phyloP scores from a whole-genome alignment of 2,113 vertebrate species.

The Chiloscyllium plagiosum region DNA sequence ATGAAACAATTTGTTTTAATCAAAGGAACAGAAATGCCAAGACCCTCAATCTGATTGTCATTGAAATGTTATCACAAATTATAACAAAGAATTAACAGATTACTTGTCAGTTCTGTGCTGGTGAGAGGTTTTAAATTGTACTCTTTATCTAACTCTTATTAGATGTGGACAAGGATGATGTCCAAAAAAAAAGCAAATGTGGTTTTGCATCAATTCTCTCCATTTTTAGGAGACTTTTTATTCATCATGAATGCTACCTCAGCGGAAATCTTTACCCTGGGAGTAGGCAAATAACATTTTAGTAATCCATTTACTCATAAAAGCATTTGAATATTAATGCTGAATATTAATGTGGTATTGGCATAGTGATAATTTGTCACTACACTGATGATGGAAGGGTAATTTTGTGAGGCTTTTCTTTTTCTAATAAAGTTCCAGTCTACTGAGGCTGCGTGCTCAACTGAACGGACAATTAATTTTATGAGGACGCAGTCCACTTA shows the following conservation, averaged over 20 bases:
- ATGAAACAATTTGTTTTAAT: neutral
- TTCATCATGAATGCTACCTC: neutral
- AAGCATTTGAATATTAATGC: neutral
- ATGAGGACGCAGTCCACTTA: neutral
- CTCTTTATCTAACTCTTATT: neutral
- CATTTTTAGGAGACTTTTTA: neutral
- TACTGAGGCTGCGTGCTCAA: neutral
- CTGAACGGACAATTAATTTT: neutral
- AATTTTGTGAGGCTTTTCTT: neutral
- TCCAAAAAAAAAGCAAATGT: neutral
- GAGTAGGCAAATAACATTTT: neutral
- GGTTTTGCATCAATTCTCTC: neutral
- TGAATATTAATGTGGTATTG: neutral
- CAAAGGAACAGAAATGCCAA: neutral
- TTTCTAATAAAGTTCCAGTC: neutral
- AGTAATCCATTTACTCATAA: neutral
- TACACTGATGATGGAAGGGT: neutral
- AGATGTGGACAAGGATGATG: neutral
- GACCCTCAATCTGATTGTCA: neutral
- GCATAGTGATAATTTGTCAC: neutral
- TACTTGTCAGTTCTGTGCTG: neutral
- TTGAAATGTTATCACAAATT: no score
- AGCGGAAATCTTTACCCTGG: neutral
- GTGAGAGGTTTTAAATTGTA: neutral
- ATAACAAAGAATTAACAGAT: neutral